phyloP scores from a whole-genome alignment of 2,113 vertebrate genomes.

The Laticauda laticaudata region DNA sequence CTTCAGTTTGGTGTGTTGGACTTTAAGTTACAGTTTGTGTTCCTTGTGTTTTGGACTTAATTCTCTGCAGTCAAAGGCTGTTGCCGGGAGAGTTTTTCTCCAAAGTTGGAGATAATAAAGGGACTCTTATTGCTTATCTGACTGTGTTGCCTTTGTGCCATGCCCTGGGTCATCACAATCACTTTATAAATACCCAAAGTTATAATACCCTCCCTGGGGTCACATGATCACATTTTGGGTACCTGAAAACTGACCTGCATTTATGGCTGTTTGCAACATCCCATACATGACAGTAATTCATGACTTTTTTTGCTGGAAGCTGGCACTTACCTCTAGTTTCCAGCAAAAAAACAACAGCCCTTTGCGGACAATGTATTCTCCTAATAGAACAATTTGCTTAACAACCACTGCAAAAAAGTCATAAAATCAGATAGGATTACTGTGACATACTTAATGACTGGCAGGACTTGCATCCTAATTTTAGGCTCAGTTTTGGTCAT shows the following conservation, averaged over 20 bases:
- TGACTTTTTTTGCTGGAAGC: neutral
- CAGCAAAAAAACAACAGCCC: neutral
- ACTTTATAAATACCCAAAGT: neutral
- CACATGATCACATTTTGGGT: neutral
- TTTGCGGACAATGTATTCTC: neutral
- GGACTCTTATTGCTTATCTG: no score
- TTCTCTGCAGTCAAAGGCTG: no score
- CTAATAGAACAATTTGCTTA: neutral
- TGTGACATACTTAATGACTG: neutral
- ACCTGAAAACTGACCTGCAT: neutral
- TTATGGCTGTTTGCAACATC: neutral
- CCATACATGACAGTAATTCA: neutral
- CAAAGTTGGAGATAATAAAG: no score
- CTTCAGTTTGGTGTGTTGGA: no score
- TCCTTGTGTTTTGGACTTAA: no score
- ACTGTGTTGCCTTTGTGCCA: no score
- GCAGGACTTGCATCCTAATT: neutral
- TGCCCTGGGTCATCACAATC: no score
- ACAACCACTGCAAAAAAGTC: neutral
- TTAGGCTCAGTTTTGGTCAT: neutral
- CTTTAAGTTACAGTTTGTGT: no score
- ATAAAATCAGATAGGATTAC: neutral
- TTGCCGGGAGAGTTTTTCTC: no score
- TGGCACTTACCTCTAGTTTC: neutral
- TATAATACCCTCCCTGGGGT: neutral